A percentile compares a stretch with the other conserved stretches of the same genome.
Evolutionary conservation across 2,113 vertebrate genomes (phyloP).

Genomic region (Eulacestoma nigropectus): DNA sequence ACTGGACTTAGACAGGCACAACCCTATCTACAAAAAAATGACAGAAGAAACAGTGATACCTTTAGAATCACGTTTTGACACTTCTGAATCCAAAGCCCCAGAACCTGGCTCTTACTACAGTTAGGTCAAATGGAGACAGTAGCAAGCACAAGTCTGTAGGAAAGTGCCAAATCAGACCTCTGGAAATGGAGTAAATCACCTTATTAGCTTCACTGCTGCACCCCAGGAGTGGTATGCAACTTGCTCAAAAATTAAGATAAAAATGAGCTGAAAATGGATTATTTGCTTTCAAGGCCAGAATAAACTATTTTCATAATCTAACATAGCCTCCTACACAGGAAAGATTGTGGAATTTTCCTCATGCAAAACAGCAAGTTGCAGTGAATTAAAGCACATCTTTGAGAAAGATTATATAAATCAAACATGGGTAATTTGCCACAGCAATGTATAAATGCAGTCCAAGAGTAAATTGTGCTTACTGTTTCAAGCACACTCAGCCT

Average conservation of each 20-base stretch:
- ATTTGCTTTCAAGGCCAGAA: background rate
- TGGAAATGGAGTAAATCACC: background rate
- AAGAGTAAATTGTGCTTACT: background rate
- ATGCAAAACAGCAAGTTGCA: background rate
- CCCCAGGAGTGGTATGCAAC: background rate
- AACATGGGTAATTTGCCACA: background rate
- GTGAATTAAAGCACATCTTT: background rate
- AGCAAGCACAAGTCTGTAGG: background rate
- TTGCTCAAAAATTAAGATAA: background rate
- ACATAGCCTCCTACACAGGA: background rate
- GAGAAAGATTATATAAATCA: background rate
- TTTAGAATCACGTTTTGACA: background rate
- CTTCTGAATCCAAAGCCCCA: background rate
- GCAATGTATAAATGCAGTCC: background rate
- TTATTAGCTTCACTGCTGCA: background rate
- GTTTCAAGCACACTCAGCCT: background rate
- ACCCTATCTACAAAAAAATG: background rate
- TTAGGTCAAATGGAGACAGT: background rate
- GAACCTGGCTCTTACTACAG: background rate
- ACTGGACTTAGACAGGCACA: background rate
- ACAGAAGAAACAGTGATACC: background rate
- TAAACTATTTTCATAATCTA: background rate
- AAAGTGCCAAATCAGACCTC: background rate
- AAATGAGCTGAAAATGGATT: background rate
- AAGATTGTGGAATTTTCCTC: background rate